These are phyloP conservation scores for Lagenorhynchus albirostris DNA, from an alignment of 2,113 vertebrate genomes.

Conservation along the genomic window DNA sequence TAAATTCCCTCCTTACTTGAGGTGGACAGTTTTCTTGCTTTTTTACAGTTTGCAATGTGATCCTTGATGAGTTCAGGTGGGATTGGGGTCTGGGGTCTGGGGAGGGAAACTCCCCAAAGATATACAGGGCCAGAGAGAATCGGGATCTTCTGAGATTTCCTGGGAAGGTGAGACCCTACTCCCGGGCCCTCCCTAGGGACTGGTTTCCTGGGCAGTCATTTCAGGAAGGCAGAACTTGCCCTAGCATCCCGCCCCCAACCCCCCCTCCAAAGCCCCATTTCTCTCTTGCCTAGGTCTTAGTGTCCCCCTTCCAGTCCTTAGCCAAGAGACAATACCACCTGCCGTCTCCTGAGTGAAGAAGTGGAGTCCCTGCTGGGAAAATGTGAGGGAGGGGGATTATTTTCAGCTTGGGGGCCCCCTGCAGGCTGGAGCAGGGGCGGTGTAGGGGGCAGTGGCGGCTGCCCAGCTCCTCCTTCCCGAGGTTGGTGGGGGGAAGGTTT, in stretches of 20 bases:
- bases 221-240: not conserved
- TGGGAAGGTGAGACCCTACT: not conserved
- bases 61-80: not conserved
- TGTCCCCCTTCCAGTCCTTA: not conserved
- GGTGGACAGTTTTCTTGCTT: not conserved
- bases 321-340: not conserved
- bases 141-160: not conserved
- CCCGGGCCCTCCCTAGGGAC: not conserved
- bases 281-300: not conserved
- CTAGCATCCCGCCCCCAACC: rapidly evolving
- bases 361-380: constrained; percentile 7
- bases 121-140: not conserved
- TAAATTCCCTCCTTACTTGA: not conserved
- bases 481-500: constrained; percentile 75
- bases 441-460: not conserved
- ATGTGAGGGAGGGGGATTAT: constrained; percentile 47
- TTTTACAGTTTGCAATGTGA: not conserved
- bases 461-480: not conserved
- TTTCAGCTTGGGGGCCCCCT: constrained; percentile 45
- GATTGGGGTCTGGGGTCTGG: not conserved
- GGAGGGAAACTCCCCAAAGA: not conserved
- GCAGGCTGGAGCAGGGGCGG: not conserved
- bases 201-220: not conserved
- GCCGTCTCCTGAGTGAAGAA: not conserved
- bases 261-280: not conserved